Evolutionary conservation across 2,888 invertebrate genomes (phyloP).

Genomic region (Macroteleia sp.): DNA sequence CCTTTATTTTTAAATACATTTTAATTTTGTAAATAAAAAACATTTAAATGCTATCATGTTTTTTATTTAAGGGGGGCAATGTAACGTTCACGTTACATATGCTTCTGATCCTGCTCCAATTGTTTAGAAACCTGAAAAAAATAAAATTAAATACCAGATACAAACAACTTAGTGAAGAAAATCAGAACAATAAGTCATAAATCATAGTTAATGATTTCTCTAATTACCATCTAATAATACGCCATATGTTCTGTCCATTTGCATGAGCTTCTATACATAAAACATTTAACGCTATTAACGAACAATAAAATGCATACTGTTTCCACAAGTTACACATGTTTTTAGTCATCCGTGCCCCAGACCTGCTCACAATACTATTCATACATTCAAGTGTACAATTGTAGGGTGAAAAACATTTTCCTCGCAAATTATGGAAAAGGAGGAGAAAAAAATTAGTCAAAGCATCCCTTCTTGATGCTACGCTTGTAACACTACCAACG

Average conservation of each 20-base stretch:
- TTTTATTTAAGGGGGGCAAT: no score
- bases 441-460: constrained; percentile 25
- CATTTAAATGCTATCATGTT: no score
- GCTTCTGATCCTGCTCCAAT: no score
- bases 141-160: no score
- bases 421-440: constrained; percentile 45
- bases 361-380: constrained; percentile 18
- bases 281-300: constrained; percentile 46
- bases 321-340: constrained; percentile 41
- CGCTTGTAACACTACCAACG: constrained; percentile 29
- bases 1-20: no score
- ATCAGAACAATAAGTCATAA: constrained; percentile 34
- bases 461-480: constrained; percentile 23
- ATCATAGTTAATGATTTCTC: constrained; percentile 16
- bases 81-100: no score
- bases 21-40: no score
- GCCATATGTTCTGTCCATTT: constrained; percentile 16
- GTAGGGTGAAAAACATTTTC: constrained; percentile 50
- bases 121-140: no score
- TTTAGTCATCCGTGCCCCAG: constrained; percentile 29
- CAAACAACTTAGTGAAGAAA: no score
- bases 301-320: constrained; percentile 37
- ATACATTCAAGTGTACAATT: constrained; percentile 30
- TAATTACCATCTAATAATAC: constrained; percentile 34
- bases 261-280: constrained; percentile 37